These are phyloP conservation scores for Lepus townsendii DNA, from an alignment of 2,797 vertebrate species.

Conservation along the genomic window DNA sequence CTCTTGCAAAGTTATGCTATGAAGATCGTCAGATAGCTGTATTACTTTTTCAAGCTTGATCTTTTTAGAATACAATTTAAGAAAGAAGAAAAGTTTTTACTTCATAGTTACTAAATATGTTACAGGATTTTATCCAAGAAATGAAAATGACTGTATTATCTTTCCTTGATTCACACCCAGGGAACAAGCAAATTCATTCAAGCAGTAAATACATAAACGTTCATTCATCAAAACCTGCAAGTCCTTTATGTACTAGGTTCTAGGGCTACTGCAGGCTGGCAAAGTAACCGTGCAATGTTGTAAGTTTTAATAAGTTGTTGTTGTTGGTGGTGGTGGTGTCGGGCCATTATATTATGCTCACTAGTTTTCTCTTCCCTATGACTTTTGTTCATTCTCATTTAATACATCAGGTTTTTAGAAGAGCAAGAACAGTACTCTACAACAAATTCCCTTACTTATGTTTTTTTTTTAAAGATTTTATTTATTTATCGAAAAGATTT, in stretches of 20 bases:
- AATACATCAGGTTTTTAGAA: neutral
- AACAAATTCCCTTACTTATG: neutral
- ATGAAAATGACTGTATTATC: neutral
- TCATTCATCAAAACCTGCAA: neutral
- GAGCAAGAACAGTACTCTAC: neutral
- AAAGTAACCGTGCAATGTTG: fast-evolving
- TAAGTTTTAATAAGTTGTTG: neutral
- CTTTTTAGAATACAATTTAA: neutral
- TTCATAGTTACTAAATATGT: neutral
- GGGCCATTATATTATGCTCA: neutral
- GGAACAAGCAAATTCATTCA: neutral
- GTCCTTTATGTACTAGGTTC: neutral
- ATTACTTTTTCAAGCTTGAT: neutral
- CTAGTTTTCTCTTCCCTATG: too few relatives aligned
- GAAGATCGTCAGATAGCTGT: neutral
- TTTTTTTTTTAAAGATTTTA: neutral
- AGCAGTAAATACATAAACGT: neutral
- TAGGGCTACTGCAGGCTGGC: fast-evolving
- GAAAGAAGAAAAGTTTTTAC: neutral
- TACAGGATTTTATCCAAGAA: neutral
- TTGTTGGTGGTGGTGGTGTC: too few relatives aligned
- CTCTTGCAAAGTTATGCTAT: neutral
- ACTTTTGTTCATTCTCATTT: neutral
- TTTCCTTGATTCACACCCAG: neutral
- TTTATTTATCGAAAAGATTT: too few relatives aligned